These are phyloP conservation scores for Neoaliturus tenellus DNA, from an alignment of 2,888 invertebrate species.

Conservation along the genomic window DNA sequence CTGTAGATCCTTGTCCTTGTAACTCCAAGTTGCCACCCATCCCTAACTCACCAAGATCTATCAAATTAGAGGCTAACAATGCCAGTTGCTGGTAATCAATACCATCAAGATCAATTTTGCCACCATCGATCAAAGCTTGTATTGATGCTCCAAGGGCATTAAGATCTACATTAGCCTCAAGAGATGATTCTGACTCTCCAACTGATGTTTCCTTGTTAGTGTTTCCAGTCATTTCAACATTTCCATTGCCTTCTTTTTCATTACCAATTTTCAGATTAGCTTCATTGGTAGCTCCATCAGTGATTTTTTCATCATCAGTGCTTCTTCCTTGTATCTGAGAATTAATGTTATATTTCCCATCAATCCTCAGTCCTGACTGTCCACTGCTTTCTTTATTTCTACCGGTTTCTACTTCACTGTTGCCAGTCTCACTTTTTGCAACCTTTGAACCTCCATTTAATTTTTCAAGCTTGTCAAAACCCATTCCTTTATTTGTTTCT, in stretches of 20 bases:
- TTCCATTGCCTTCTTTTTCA: no score
- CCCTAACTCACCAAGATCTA: no score
- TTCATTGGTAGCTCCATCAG: neutral
- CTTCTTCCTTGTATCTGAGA: neutral
- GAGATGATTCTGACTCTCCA: neutral
- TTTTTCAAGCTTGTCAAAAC: no score
- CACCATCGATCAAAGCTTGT: no score
- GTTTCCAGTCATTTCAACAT: neutral
- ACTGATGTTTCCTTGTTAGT: neutral
- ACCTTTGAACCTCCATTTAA: no score
- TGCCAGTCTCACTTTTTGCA: no score
- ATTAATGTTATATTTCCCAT: neutral
- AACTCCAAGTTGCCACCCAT: neutral
- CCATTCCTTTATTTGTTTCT: no score
- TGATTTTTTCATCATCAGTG: neutral
- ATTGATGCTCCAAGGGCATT: neutral
- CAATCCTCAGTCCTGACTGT: neutral
- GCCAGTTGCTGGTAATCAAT: neutral
- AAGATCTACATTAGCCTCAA: neutral
- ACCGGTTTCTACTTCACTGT: no score
- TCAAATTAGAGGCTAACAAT: neutral
- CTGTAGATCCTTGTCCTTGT: neutral
- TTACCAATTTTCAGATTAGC: no score
- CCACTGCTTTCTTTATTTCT: neutral
- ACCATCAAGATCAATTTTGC: no score